A percentile compares a stretch with the other conserved stretches of the same genome.
Conservation (phyloP, 2,888 invertebrate genomes). For the Nephrotoma flavescens region DNA sequence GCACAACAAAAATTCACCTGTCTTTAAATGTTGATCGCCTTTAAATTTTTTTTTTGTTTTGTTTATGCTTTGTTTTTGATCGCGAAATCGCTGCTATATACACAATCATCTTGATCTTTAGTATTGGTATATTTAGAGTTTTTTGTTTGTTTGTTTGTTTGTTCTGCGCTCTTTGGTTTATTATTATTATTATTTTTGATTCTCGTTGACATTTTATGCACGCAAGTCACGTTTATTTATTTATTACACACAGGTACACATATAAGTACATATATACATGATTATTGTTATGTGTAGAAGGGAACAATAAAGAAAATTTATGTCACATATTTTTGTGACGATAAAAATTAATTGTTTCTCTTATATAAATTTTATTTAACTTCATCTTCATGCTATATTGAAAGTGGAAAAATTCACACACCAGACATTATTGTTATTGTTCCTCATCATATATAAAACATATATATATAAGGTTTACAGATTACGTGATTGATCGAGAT, state of each 20-base stretch:
- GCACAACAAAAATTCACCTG: background rate
- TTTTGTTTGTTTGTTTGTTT: background rate
- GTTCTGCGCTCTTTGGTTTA: background rate
- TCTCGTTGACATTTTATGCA: conserved; percentile 1
- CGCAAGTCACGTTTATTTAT: conserved; percentile 5
- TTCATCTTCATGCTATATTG: background rate
- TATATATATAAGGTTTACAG: background rate
- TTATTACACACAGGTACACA: background rate
- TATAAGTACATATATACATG: background rate
- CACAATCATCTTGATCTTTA: background rate
- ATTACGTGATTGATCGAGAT: background rate
- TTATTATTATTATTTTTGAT: background rate
- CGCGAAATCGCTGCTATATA: background rate
- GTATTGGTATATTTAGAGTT: background rate
- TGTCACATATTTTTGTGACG: background rate
- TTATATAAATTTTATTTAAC: background rate
- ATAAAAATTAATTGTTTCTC: background rate
- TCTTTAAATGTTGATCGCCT: background rate
- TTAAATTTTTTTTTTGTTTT: background rate
- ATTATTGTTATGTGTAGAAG: background rate
- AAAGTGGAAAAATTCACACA: background rate
- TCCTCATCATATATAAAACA: background rate
- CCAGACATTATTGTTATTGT: background rate
- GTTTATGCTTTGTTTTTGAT: background rate
- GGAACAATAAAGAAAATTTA: background rate